Evolutionary conservation across 2,113 vertebrate species (phyloP), one percentile per base, ranked within the genome.

Genomic region (Sporophila hypoxantha): DNA sequence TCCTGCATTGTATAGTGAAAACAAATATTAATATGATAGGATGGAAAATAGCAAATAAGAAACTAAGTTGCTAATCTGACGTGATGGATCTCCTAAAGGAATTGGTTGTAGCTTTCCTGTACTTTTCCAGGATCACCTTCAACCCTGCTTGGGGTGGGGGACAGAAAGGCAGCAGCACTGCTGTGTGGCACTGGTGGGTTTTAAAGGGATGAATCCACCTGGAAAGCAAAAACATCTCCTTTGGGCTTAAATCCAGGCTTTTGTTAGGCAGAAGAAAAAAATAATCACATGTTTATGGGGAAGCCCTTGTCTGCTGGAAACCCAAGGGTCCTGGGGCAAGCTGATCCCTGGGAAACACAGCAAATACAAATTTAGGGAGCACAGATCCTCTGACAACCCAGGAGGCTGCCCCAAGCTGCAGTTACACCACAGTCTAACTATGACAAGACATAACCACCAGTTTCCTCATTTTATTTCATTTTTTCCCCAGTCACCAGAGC

Each of bases 21-120:
- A 96, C 96, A 97, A 96, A 96, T 96, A 96, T 96, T 97, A 97
- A 97, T 97, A 80, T 62, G 94, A 96, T 94, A 89, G 68, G 95
- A 97, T 95, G 94, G 96, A 90, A 97, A 96, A 95, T 95, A 88
- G 93, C 95, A 97, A 96, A 97, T 96, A 95, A 94, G 92, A 93
- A 95, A 89, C 85, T 73, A 93, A 83, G 91, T 95, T 92, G 93
- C 95, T 97, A 96, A 97, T 97, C 80, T 44, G 92, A 96, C 88
- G 2, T 93, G 97, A 97, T 96, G 95, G 94, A 89, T 93, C 81
- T 46, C 82, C 89, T 87, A 73, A 90, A 95, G 92, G 91, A 90
- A 90, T 93, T 67, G 82, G 83, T 90, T 55, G 79, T 9, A 57
- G 32, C 90, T 85, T 77, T 85, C 88, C 83, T 85, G 89, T 92